A percentile compares a stretch with the other conserved stretches of the same genome.
Evolutionary conservation across 2,888 invertebrate species (phyloP).

Genomic region (Andrena chrysosceles): DNA sequence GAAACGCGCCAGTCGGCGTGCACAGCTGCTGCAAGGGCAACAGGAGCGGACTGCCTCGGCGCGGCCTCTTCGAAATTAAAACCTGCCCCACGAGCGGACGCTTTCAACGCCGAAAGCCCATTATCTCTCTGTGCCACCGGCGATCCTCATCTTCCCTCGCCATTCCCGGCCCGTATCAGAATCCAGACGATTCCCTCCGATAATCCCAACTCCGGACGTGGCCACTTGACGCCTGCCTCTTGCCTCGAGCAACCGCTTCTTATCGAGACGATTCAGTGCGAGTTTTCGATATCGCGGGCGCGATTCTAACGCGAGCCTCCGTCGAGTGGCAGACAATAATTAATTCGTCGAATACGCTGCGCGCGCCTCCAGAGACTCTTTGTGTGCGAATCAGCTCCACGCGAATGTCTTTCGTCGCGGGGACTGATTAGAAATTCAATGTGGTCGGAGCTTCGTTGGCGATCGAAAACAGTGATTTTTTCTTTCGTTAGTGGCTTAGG

Average conservation of each 20-base stretch:
- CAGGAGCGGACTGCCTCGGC: slow-evolving; percentile 46
- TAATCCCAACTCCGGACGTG: neutral
- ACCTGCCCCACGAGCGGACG: slow-evolving; percentile 71
- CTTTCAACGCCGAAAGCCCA: slow-evolving; percentile 72
- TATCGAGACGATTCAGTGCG: neutral
- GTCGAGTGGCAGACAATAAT: neutral
- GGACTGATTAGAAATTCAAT: slow-evolving; percentile 21
- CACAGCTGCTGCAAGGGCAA: slow-evolving; percentile 76
- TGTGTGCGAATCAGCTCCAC: slow-evolving; percentile 9
- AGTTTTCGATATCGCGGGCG: neutral
- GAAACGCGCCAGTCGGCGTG: slow-evolving; percentile 76
- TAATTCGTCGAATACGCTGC: slow-evolving; percentile 15
- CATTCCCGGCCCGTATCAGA: slow-evolving; percentile 48
- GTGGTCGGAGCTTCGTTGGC: neutral
- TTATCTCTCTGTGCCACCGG: slow-evolving; percentile 54
- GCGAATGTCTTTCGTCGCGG: neutral
- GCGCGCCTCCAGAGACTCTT: neutral
- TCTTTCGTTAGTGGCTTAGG: too few relatives aligned
- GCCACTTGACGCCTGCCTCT: neutral
- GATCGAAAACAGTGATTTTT: neutral
- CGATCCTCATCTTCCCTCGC: neutral
- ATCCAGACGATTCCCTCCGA: slow-evolving; percentile 14
- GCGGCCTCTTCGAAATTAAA: slow-evolving; percentile 76
- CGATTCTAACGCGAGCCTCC: neutral
- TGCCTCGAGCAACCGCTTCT: neutral